Base-by-base conservation (phyloP, 2,113 vertebrate genomes). In the Saimiri boliviensis region DNA sequence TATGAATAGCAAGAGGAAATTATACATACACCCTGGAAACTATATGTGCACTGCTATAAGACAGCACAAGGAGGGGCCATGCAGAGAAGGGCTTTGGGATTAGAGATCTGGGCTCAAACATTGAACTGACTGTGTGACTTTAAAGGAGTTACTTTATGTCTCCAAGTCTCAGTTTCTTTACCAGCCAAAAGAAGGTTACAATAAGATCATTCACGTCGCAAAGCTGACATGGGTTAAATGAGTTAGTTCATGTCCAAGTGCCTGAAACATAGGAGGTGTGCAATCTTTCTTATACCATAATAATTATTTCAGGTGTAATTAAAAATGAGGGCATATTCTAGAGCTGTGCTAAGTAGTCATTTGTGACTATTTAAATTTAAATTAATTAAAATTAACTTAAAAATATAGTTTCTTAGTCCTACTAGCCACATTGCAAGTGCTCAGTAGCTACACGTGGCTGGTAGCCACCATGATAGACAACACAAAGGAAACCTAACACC, bases 221-320 rank as follows among this genome's bases (percentile, higher is more conserved):
- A 14, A 21, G 5, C 32, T 94, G 88, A 80, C 1, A 2, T 11
- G 37, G 52, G 54, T 85, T 96, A 56, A 86, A 68, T 30, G 73
- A 96, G n/a, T 79, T 71, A 79, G 40, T 74, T n/a, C 23, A 52
- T 35, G 30, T 85, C 49, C 87, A 91, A 60, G n/a, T 20, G 8
- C n/a, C 66, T 74, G 23, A 79, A 85, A 63, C 9, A 30, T 7
- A 70, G 74, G 49, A 86, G n/a, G 76, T 40, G 21, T 66, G 21
- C 66, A 47, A 68, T 49, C 74, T 82, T 70, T 91, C 88, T 45
- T 17, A 58, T 40, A 4, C 6, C 30, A n/a, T 52, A 47, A 80
- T 71, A 45, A 96, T 93, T 77, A 92, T 73, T 95, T 90, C 73
- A 94, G 37, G 30, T 70, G 23, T 91, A 91, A 88, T 87, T 81